Evolutionary conservation across 1,140 invertebrate genomes (phyloP).

Genomic region (Pinna nobilis): DNA sequence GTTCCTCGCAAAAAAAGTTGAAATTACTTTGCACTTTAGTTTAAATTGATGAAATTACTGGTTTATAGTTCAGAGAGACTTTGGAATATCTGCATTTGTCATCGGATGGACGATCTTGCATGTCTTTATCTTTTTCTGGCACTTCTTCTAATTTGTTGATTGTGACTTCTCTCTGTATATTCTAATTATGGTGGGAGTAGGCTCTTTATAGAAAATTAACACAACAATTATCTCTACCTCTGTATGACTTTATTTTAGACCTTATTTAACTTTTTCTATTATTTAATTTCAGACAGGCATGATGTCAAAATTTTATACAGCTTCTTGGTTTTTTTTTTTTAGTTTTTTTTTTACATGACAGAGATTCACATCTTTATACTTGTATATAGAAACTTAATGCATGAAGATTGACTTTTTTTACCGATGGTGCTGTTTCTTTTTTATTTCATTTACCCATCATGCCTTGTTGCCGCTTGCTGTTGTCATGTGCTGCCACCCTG

Average conservation of each 20-base stretch:
- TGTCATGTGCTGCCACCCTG: constrained; percentile 76
- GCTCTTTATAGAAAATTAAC: not conserved
- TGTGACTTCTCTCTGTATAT: constrained; percentile 2
- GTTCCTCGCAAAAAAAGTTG: no score
- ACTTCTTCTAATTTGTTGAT: no score
- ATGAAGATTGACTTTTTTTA: constrained; percentile 69
- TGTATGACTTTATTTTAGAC: constrained; percentile 1
- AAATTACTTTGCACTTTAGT: no score
- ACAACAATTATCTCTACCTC: constrained; percentile 2
- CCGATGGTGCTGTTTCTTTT: constrained; percentile 71
- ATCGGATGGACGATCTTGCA: no score
- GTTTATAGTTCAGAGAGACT: no score
- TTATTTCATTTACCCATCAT: constrained; percentile 72
- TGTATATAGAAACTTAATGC: constrained; percentile 53
- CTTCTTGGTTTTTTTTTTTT: constrained; percentile 29
- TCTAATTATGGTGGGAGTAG: constrained; percentile 8
- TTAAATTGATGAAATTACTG: no score
- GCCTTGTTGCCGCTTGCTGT: constrained; percentile 76
- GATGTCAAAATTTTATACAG: constrained; percentile 23
- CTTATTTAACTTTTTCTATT: constrained; percentile 15
- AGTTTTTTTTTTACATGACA: constrained; percentile 15
- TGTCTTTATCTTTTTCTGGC: constrained; percentile 1
- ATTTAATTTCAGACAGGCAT: constrained; percentile 22
- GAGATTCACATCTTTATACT: constrained; percentile 16
- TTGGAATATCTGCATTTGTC: no score